Conservation (phyloP, 2,797 vertebrate species). For the Coluber constrictor region DNA sequence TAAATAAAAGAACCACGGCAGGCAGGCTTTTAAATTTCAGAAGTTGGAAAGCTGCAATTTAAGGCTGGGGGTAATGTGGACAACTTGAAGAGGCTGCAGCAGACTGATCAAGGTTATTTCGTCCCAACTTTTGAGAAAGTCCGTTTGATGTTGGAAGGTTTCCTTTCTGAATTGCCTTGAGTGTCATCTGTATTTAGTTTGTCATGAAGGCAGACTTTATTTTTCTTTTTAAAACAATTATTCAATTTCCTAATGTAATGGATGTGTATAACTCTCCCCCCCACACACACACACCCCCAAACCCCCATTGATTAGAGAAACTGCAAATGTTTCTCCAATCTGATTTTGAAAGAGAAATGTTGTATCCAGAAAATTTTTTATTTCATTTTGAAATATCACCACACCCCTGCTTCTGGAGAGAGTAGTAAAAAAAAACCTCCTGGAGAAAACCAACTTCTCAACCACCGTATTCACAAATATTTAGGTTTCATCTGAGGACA, state of each 20-base stretch:
- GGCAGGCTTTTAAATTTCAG: neutral
- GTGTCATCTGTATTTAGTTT: slow-evolving; percentile 23
- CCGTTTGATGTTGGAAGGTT: neutral
- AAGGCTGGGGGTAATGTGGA: neutral
- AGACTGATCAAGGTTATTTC: slow-evolving; percentile 2
- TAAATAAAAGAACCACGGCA: neutral
- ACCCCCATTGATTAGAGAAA: neutral
- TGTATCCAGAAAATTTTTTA: neutral
- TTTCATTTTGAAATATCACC: neutral
- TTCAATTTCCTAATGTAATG: neutral
- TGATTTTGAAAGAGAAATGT: neutral
- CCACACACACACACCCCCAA: too few relatives aligned
- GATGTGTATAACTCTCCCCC: neutral
- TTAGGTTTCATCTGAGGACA: slow-evolving; percentile 69
- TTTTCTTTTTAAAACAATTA: neutral
- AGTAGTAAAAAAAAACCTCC: neutral
- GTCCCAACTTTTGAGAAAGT: slow-evolving; percentile 4
- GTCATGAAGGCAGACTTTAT: slow-evolving; percentile 3
- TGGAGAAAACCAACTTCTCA: slow-evolving; percentile 41
- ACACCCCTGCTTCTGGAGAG: neutral
- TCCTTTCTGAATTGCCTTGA: neutral
- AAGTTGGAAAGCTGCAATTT: neutral
- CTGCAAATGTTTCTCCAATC: neutral
- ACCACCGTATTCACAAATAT: slow-evolving; percentile 63
- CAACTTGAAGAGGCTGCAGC: neutral